Conservation (phyloP, 2,797 vertebrate species). For the Hybognathus amarus region DNA sequence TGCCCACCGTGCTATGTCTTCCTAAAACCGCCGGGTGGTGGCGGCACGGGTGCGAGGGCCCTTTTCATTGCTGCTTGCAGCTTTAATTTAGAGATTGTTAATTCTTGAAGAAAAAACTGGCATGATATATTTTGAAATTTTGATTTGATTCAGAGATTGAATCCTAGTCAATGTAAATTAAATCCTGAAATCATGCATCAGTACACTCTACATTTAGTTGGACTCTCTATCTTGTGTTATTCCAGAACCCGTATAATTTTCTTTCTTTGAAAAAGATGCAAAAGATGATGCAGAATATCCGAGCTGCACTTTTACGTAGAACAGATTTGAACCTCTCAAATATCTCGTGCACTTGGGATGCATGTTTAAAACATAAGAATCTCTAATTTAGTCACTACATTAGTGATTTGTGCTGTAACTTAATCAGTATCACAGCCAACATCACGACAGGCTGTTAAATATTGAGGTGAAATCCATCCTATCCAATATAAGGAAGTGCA, state of each 20-base stretch:
- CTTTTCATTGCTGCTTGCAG: no score
- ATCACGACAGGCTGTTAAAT: constrained; percentile 24
- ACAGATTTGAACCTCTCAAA: neutral
- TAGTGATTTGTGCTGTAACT: constrained; percentile 6
- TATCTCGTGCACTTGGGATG: neutral
- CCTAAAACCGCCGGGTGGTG: no score
- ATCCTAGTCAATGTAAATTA: no score
- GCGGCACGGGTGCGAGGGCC: no score
- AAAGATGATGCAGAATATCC: neutral
- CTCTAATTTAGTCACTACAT: neutral
- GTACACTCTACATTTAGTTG: neutral
- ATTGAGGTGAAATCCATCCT: constrained; percentile 29
- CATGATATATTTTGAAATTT: no score
- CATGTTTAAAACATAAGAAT: neutral
- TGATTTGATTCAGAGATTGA: no score
- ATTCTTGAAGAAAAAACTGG: no score
- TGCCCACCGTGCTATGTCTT: no score
- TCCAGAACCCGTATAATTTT: neutral
- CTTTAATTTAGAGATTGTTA: no score
- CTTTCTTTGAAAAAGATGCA: no score
- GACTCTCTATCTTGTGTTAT: neutral
- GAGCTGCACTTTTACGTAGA: neutral
- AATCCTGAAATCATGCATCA: no score
- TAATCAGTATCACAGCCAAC: neutral
- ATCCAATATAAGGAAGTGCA: constrained; percentile 11